Base-by-base conservation (phyloP, 2,797 vertebrate species). In the Austrolebias charrua region DNA sequence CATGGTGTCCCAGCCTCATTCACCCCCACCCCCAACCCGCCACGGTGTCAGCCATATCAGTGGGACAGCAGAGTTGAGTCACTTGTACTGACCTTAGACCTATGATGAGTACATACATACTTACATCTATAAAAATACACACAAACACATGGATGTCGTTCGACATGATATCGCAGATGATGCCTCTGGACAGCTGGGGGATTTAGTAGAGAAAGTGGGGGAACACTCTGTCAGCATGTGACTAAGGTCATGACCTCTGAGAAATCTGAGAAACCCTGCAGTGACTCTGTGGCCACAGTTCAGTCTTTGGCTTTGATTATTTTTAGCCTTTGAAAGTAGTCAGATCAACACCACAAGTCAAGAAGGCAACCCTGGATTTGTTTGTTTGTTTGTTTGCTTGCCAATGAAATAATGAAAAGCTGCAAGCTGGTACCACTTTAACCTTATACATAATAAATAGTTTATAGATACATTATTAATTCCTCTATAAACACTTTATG, bases 141-240 rank as follows among this genome's bases (percentile, higher is more conserved):
- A 52, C 28, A 28, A 14, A 5, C 15, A 31, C 33, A 60, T 43
- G 45, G 57, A 76, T 83, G 59, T 71, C 64, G 4, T 63, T 61
- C 84, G 77, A 83, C 79, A 54, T 72, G 69, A 79, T 79, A 66
- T 50, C 63, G 54, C 16, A 31, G 69, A 64, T 65, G 24, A 78
- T 65, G 65, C 68, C 40, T 79, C 64, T 60, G 58, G 51, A 47
- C 71, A 74, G 67, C 75, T 74, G 62, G 40, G 38, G 52, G n/a
- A 52, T 55, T 53, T 51, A 42, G 35, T 50, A 45, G 35, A 65
- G 44, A 50, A 43, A 55, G 55, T 6, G 16, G 24, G 42, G 20
- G 29, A 19, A 38, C 24, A 19, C 40, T 46, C 29, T 53, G 57
- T 10, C 5, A 55, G 16, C 31, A n/a, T 49, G 58, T 45, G 70